These are phyloP conservation scores for Steromphala cineraria DNA, from an alignment of 2,888 invertebrate genomes.

Conservation along the genomic window DNA sequence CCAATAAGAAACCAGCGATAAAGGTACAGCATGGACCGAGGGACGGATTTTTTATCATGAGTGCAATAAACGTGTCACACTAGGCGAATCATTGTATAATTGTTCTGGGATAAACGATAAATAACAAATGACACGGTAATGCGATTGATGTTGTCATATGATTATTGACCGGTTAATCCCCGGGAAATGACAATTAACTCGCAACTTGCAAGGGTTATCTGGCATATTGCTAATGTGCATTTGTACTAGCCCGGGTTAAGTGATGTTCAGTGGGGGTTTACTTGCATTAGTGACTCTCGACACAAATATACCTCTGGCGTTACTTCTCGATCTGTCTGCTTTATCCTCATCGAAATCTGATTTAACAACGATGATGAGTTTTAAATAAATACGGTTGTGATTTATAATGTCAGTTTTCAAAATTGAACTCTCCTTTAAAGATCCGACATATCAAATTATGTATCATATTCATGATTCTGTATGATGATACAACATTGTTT, in stretches of 20 bases:
- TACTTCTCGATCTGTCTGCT: no score
- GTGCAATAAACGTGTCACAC: constrained; percentile 6
- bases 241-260: background rate
- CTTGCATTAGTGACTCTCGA: no score
- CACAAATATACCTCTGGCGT: no score
- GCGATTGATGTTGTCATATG: constrained; percentile 14
- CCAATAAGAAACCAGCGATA: background rate
- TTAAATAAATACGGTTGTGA: no score
- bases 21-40: background rate
- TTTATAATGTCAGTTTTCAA: no score
- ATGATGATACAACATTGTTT: no score
- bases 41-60: background rate
- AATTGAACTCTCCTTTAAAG: no score
- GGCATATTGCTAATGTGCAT: background rate
- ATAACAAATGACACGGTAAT: constrained; percentile 1
- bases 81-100: constrained; percentile 7
- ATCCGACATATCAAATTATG: no score
- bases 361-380: no score
- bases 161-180: constrained; percentile 6
- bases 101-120: constrained; percentile 10
- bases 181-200: constrained; percentile 18
- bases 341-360: no score
- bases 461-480: no score
- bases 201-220: background rate
- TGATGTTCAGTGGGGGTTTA: background rate